phyloP scores from a whole-genome alignment of 2,888 invertebrate genomes.

The Lasius platythorax region DNA sequence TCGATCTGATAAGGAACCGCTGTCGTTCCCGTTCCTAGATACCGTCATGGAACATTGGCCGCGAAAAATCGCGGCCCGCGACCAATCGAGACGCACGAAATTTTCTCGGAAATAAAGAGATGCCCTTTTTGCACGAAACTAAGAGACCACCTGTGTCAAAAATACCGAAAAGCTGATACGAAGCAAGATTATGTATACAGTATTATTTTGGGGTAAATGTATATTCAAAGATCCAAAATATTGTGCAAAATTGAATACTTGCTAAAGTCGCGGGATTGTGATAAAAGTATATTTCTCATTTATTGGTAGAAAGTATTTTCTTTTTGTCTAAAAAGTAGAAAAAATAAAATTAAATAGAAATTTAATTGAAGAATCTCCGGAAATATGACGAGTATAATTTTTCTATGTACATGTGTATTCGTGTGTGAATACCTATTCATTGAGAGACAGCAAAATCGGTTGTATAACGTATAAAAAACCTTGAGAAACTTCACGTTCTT shows the following conservation, averaged over 20 bases:
- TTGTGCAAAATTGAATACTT: background rate
- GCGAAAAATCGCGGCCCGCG: background rate
- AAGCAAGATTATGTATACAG: background rate
- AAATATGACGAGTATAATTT: background rate
- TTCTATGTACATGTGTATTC: background rate
- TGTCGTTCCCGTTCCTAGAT: constrained; percentile 48
- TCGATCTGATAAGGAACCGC: constrained; percentile 81
- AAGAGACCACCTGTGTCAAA: background rate
- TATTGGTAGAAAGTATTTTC: background rate
- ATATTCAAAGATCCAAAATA: background rate
- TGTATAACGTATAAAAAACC: background rate
- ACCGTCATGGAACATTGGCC: constrained; percentile 31
- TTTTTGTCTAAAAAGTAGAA: background rate
- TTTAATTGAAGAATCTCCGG: background rate
- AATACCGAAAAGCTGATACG: background rate
- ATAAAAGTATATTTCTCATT: background rate
- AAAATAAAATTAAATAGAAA: background rate
- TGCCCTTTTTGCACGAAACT: background rate
- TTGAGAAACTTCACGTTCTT: background rate
- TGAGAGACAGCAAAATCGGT: background rate
- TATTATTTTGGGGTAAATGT: background rate
- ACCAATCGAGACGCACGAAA: background rate
- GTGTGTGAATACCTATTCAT: background rate
- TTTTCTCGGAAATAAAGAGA: constrained; percentile 1
- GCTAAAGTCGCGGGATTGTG: background rate